These are phyloP conservation scores for Nomia melanderi DNA, from an alignment of 1,140 invertebrate species.

Conservation along the genomic window DNA sequence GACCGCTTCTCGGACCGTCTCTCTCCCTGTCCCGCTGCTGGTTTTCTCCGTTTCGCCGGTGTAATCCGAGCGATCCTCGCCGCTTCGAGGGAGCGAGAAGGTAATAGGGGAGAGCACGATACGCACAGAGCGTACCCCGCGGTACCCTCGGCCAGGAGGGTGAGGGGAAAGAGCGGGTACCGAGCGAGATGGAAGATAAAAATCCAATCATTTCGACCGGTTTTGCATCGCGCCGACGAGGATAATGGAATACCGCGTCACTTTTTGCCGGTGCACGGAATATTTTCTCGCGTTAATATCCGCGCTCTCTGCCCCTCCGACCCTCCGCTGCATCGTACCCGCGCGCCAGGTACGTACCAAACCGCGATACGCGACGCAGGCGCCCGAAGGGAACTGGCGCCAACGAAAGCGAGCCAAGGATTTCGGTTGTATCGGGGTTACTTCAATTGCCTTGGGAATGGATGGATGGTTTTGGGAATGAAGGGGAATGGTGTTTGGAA, in stretches of 20 bases:
- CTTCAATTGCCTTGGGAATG: no score
- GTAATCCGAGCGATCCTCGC: conserved; percentile 14
- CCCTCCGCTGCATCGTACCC: conserved; percentile 18
- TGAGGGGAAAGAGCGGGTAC: conserved; percentile 8
- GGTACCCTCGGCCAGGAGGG: conserved; percentile 17
- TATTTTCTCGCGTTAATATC: conserved; percentile 75
- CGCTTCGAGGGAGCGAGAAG: conserved; percentile 3
- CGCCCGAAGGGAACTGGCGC: conserved; percentile 3
- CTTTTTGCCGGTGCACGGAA: conserved; percentile 75
- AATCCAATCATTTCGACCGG: conserved; percentile 79
- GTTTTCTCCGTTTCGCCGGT: not conserved
- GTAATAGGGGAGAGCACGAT: conserved; percentile 15
- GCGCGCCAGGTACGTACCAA: conserved; percentile 59
- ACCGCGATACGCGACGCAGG: conserved; percentile 4
- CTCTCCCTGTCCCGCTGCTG: not conserved
- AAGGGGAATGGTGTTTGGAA: no score
- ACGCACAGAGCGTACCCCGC: not conserved
- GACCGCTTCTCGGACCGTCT: not conserved
- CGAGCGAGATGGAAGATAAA: conserved; percentile 71
- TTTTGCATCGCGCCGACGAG: conserved; percentile 75
- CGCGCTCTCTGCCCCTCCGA: conserved; percentile 60
- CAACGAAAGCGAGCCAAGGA: not conserved
- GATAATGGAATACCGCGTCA: conserved; percentile 77
- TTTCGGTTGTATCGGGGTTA: no score
- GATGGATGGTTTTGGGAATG: no score